Percentiles rank a stretch among this genome's conserved stretches.
Evolutionary conservation across 2,888 invertebrate genomes (phyloP).

Genomic region (Aspidapion aeneum): DNA sequence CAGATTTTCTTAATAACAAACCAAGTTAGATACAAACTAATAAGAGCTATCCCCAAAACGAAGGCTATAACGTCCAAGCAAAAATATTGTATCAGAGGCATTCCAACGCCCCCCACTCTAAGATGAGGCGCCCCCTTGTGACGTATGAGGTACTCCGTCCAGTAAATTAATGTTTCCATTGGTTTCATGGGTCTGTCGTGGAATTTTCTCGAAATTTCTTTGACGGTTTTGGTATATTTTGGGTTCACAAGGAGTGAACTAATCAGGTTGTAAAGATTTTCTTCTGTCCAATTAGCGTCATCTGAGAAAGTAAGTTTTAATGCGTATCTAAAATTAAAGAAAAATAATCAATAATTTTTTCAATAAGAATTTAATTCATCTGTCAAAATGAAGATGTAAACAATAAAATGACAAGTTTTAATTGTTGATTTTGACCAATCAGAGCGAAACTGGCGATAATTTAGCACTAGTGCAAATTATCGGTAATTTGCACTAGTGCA

Average conservation of each 20-base stretch:
- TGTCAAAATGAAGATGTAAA: too few species aligned
- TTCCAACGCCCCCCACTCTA: slow-evolving; percentile 29
- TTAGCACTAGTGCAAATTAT: too few species aligned
- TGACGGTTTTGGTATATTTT: slow-evolving; percentile 31
- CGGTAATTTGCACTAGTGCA: too few species aligned
- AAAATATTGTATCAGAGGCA: slow-evolving; percentile 35
- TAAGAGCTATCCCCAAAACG: neutral
- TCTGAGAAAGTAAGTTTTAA: slow-evolving; percentile 41
- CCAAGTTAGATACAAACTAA: neutral
- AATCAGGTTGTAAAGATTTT: slow-evolving; percentile 41
- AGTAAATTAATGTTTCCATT: slow-evolving; percentile 34
- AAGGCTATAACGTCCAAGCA: slow-evolving; percentile 31
- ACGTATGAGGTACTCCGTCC: slow-evolving; percentile 38
- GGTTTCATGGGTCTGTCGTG: slow-evolving; percentile 36
- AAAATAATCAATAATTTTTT: too few species aligned
- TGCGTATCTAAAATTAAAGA: slow-evolving; percentile 30
- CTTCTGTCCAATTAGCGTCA: slow-evolving; percentile 46
- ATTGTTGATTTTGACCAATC: too few species aligned
- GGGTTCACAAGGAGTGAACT: slow-evolving; percentile 47
- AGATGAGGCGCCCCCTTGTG: slow-evolving; percentile 37
- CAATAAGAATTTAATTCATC: too few species aligned
- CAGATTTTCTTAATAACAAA: neutral
- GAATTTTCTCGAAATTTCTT: slow-evolving; percentile 32
- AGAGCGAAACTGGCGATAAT: too few species aligned
- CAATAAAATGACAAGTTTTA: too few species aligned